These are phyloP conservation scores for Eretmocerus hayati DNA, from an alignment of 2,888 invertebrate genomes.

Conservation along the genomic window DNA sequence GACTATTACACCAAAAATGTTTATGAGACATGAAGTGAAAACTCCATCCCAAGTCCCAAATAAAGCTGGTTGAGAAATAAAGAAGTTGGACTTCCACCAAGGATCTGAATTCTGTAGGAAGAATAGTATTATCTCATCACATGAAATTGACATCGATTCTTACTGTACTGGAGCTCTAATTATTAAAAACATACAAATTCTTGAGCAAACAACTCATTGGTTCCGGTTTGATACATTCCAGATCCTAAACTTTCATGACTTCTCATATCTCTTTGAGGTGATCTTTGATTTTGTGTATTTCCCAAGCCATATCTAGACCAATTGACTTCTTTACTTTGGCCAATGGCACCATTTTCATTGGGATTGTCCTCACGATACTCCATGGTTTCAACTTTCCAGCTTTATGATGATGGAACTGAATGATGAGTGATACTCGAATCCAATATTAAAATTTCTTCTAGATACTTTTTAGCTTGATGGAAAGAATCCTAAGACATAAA, in stretches of 20 bases:
- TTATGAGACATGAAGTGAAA: conserved; percentile 94
- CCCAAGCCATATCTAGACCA: conserved; percentile 54
- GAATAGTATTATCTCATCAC: conserved; percentile 1
- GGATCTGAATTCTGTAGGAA: conserved; percentile 65
- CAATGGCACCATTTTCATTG: conserved; percentile 22
- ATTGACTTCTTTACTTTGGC: conserved; percentile 45
- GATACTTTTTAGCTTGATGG: too few relatives aligned
- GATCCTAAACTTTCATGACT: conserved; percentile 67
- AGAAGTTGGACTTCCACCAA: conserved; percentile 97
- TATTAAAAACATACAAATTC: conserved; percentile 61
- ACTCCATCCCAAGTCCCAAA: conserved; percentile 99
- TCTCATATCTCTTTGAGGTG: conserved; percentile 58
- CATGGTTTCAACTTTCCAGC: conserved; percentile 28
- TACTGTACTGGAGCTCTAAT: neutral
- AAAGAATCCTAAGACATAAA: too few relatives aligned
- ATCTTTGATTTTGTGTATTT: conserved; percentile 44
- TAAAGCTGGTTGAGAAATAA: conserved; percentile 89
- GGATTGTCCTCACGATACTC: conserved; percentile 28
- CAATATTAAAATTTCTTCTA: too few relatives aligned
- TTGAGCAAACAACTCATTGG: conserved; percentile 86
- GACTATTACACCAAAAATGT: conserved; percentile 96
- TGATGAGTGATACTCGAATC: too few relatives aligned
- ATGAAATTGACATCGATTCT: neutral
- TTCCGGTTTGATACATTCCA: conserved; percentile 78
- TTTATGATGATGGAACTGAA: too few relatives aligned